phyloP scores from a whole-genome alignment of 2,113 vertebrate species.

The Orthonyx spaldingii region DNA sequence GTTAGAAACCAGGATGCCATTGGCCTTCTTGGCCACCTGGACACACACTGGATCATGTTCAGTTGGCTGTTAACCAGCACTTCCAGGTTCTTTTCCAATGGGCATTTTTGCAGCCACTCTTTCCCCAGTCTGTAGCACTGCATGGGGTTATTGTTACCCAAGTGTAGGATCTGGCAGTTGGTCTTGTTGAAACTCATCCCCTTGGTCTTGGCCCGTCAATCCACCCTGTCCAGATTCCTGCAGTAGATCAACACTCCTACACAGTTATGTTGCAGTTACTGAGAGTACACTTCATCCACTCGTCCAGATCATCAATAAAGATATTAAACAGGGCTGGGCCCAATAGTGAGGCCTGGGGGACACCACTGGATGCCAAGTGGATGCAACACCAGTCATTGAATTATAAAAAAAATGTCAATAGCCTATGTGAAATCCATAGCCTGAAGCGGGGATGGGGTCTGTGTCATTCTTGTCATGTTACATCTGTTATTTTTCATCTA shows the following conservation, averaged over 20 bases:
- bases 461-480: not conserved
- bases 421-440: not conserved
- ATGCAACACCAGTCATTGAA: not conserved
- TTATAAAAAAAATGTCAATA: not conserved
- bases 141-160: not conserved
- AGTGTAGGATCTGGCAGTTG: not conserved
- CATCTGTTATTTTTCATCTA: not conserved
- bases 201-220: fast-evolving
- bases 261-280: not conserved
- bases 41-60: fast-evolving
- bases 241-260: not conserved
- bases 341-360: not conserved
- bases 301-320: not conserved
- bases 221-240: not conserved
- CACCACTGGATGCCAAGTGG: not conserved
- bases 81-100: not conserved
- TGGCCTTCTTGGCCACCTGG: not conserved
- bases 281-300: not conserved
- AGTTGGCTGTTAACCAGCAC: not conserved
- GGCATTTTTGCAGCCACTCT: not conserved
- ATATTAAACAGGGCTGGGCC: not conserved
- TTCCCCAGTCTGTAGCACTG: not conserved
- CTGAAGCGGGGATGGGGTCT: not conserved
- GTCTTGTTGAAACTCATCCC: not conserved
- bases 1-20: not conserved